A percentile compares a stretch with the other conserved stretches of the same genome.
These are phyloP conservation scores for Andrena trimmerana DNA, from an alignment of 2,888 invertebrate genomes.

Conservation along the genomic window DNA sequence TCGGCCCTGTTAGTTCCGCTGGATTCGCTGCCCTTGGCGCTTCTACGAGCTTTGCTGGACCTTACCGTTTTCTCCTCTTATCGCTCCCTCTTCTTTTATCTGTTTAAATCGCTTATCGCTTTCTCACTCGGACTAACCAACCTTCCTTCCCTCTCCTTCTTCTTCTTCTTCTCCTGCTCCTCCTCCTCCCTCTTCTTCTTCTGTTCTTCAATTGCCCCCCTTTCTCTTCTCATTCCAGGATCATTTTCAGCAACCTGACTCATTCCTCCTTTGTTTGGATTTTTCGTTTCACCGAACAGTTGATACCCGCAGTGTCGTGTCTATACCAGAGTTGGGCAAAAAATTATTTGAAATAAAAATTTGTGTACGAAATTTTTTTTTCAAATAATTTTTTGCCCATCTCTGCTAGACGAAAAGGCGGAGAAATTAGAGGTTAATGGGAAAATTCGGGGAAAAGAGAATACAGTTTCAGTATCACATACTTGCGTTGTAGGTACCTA, in stretches of 20 bases:
- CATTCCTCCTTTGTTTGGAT: neutral
- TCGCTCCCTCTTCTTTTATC: conserved; percentile 16
- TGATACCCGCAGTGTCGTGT: too few species aligned
- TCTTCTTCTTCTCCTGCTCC: too few species aligned
- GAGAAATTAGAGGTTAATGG: conserved; percentile 29
- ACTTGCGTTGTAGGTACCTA: neutral
- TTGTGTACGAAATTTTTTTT: too few species aligned
- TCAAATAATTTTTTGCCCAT: too few species aligned
- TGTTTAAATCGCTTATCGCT: neutral
- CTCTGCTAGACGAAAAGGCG: conserved; percentile 6
- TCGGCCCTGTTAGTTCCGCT: conserved; percentile 46
- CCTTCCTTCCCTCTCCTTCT: too few species aligned
- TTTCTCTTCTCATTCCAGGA: conserved; percentile 75
- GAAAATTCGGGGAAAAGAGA: conserved; percentile 7
- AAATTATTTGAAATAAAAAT: too few species aligned
- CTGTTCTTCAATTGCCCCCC: conserved; percentile 71
- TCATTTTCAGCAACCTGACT: conserved; percentile 30
- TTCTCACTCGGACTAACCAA: neutral
- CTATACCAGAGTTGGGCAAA: too few species aligned
- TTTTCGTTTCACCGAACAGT: neutral
- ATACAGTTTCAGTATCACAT: conserved; percentile 15
- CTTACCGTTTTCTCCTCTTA: neutral
- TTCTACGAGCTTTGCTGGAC: conserved; percentile 16
- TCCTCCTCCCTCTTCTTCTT: neutral
- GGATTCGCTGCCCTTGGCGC: conserved; percentile 23